These are phyloP conservation scores for Cheirogaleus medius DNA, from an alignment of 2,113 vertebrate species.

Conservation along the genomic window DNA sequence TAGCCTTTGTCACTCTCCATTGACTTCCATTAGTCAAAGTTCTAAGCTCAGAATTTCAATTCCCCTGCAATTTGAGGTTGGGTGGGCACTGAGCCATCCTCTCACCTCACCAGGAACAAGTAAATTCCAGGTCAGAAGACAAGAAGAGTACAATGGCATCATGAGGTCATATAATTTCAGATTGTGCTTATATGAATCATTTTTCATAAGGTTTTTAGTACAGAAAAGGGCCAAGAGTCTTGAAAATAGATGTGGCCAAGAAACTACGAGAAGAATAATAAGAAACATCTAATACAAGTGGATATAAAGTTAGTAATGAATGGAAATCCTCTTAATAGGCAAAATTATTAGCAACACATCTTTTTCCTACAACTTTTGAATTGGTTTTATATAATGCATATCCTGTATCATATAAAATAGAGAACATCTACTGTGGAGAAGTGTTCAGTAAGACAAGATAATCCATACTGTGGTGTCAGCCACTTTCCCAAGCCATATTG, in stretches of 20 bases:
- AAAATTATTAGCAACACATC: not conserved
- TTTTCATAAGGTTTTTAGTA: not conserved
- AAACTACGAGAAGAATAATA: not conserved
- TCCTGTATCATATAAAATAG: not conserved
- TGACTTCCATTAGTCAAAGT: not conserved
- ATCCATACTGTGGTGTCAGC: not conserved
- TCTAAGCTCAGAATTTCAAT: not conserved
- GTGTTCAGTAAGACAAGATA: not conserved
- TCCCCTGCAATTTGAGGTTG: not conserved
- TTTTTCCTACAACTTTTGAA: not conserved
- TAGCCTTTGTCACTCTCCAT: not conserved
- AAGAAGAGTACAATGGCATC: fast-evolving
- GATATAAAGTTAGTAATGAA: not conserved
- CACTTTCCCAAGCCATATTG: not conserved
- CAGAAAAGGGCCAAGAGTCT: not conserved
- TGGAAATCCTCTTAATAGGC: not conserved
- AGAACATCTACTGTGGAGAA: not conserved
- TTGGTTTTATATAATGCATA: not conserved
- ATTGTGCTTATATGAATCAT: not conserved
- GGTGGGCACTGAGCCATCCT: not conserved
- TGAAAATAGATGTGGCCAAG: not conserved
- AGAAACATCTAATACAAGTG: not conserved
- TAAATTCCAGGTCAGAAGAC: not conserved
- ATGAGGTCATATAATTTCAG: not conserved
- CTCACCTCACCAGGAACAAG: not conserved